These are phyloP conservation scores for Aldrovandia affinis DNA, from an alignment of 2,797 vertebrate species.

Conservation along the genomic window DNA sequence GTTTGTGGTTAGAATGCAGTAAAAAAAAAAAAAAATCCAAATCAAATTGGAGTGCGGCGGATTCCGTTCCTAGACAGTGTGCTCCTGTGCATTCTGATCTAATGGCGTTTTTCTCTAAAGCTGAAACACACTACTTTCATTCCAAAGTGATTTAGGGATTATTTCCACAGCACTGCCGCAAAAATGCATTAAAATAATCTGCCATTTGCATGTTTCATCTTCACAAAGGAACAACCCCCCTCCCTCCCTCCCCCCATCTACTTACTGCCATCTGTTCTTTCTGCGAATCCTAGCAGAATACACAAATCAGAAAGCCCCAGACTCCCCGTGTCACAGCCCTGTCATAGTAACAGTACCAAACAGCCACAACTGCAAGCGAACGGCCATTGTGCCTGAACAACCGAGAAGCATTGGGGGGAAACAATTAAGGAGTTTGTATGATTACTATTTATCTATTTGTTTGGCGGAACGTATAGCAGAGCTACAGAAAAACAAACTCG, in stretches of 20 bases:
- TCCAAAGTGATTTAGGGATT: constrained; percentile 48
- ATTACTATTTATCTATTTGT: neutral
- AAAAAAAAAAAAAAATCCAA: no score
- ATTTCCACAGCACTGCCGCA: constrained; percentile 39
- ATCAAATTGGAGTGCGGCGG: neutral
- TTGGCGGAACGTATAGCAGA: neutral
- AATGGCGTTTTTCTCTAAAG: constrained; percentile 15
- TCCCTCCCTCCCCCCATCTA: constrained; percentile 49
- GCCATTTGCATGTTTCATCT: constrained; percentile 50
- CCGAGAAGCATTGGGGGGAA: neutral
- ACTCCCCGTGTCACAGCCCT: constrained; percentile 27
- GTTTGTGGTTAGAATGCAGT: neutral
- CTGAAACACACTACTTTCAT: constrained; percentile 21
- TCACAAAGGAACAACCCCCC: constrained; percentile 47
- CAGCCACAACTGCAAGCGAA: neutral
- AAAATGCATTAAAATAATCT: constrained; percentile 60
- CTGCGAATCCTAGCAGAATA: constrained; percentile 48
- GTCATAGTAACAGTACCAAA: neutral
- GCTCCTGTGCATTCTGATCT: neutral
- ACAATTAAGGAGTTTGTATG: neutral
- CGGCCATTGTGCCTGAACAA: neutral
- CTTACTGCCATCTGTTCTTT: constrained; percentile 56
- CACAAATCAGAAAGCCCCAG: constrained; percentile 41
- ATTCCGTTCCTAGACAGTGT: constrained; percentile 1
- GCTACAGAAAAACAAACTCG: neutral